Percentiles rank a stretch among this genome's conserved stretches.
Evolutionary conservation across 2,113 vertebrate species (phyloP).

Genomic region (Scolopax mira): DNA sequence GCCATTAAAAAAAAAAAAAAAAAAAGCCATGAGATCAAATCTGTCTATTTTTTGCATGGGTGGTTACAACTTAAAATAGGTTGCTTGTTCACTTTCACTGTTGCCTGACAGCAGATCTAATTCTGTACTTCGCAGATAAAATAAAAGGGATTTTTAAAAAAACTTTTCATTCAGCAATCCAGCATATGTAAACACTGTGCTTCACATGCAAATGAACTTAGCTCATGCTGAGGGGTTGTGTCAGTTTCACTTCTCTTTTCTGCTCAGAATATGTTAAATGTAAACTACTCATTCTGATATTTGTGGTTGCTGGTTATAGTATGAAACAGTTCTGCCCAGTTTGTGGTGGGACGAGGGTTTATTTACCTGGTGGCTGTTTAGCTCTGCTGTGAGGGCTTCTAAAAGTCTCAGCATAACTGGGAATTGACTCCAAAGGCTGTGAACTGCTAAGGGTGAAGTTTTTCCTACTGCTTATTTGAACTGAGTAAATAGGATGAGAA

Average conservation of each 20-base stretch:
- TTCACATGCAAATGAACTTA: background rate
- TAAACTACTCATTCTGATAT: background rate
- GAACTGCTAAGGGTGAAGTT: background rate
- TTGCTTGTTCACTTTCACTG: background rate
- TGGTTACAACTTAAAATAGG: background rate
- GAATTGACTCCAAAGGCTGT: background rate
- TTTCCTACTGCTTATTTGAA: background rate
- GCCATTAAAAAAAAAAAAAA: background rate
- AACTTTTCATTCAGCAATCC: background rate
- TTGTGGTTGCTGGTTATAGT: background rate
- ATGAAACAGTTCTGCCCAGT: background rate
- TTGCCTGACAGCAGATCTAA: background rate
- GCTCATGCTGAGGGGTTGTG: background rate
- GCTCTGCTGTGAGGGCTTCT: background rate
- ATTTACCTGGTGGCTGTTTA: background rate
- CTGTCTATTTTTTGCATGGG: background rate
- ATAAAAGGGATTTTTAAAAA: background rate
- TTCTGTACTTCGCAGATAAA: background rate
- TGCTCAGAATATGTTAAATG: background rate
- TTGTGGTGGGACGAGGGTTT: background rate
- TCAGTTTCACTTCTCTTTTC: background rate
- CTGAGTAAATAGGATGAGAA: background rate
- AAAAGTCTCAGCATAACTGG: background rate
- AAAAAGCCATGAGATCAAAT: background rate
- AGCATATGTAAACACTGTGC: background rate